Evolutionary conservation across 1,140 invertebrate genomes (phyloP), one percentile per base, ranked within the genome.

Genomic region (Patella vulgata): DNA sequence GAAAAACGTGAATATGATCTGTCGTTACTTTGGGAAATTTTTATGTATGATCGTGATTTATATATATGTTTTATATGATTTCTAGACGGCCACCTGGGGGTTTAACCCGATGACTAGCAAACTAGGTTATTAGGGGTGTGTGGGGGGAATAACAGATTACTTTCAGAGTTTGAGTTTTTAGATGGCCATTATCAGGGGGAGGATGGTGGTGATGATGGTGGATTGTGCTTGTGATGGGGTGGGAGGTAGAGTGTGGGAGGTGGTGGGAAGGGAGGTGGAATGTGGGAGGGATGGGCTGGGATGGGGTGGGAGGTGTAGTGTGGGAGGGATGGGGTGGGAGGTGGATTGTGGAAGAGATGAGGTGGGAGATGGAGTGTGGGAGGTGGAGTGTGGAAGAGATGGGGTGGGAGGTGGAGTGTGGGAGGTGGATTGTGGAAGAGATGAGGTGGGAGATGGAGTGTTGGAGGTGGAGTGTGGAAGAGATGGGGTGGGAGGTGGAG

Each of bases 381-480:
- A n/a, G 25, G 27, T 19, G 25, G 21, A 42, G 33, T 17, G 42
- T 44, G 55, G 27, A 28, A 48, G 23, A 47, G 56, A 47, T 28
- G 33, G 19, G 39, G 19, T 25, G 33, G 33, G 19, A 47, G 11
- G 33, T 11, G 21, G 28, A 47, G 27, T 30, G 28, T 33, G 44
- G 48, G 43, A 2, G 8, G 3, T 12, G 48, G 21, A 47, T 12
- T 33, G 25, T 31, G n/a, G 48, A 31, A 59, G 21, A 48, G 43
- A n/a, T 14, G 33, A n/a, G 23, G 27, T 14, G 43, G 31, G 43
- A 44, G 39, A 59, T 43, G 48, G 43, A 28, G 56, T 48, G 43
- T 28, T 21, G 48, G 43, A 59, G 42, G 48, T 6, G 25, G 27
- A 47, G 21, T 48, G 27, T 30, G 43, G 48, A 3, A 59, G 42